Conservation (phyloP, 1,140 invertebrate species). For the Aphidius ervi region DNA sequence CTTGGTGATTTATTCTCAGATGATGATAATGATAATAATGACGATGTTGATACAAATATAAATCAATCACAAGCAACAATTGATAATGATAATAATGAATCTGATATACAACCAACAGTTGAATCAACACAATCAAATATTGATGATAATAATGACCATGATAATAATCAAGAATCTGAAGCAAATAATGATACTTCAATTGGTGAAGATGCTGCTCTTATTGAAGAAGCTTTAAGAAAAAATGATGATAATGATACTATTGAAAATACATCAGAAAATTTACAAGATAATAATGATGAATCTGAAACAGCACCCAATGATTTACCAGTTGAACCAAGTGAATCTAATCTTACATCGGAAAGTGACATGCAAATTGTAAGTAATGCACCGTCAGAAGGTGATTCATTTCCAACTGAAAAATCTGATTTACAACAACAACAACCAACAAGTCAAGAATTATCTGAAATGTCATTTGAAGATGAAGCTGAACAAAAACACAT, state of each 20-base stretch:
- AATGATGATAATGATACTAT: slow-evolving; percentile 11
- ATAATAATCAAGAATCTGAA: neutral
- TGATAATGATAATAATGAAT: too few relatives aligned
- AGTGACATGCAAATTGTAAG: slow-evolving; percentile 25
- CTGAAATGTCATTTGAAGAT: neutral
- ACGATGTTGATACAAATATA: neutral
- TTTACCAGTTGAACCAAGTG: slow-evolving; percentile 19
- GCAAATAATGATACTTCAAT: slow-evolving; percentile 19
- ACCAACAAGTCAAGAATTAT: too few relatives aligned
- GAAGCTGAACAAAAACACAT: neutral
- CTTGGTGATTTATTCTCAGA: slow-evolving; percentile 39
- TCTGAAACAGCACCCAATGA: slow-evolving; percentile 8
- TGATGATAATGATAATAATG: slow-evolving; percentile 29
- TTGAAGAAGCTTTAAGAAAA: slow-evolving; percentile 16
- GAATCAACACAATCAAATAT: too few relatives aligned
- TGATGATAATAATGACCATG: neutral
- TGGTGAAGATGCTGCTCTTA: slow-evolving; percentile 19
- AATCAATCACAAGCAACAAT: too few relatives aligned
- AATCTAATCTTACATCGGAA: slow-evolving; percentile 26
- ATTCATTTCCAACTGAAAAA: slow-evolving; percentile 17
- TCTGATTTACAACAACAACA: slow-evolving; percentile 1
- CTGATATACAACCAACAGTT: too few relatives aligned
- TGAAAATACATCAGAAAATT: slow-evolving; percentile 12
- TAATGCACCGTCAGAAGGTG: slow-evolving; percentile 16
- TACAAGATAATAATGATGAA: slow-evolving; percentile 23